These are phyloP conservation scores for Apantesis nais DNA, from an alignment of 2,888 invertebrate species.

Conservation along the genomic window DNA sequence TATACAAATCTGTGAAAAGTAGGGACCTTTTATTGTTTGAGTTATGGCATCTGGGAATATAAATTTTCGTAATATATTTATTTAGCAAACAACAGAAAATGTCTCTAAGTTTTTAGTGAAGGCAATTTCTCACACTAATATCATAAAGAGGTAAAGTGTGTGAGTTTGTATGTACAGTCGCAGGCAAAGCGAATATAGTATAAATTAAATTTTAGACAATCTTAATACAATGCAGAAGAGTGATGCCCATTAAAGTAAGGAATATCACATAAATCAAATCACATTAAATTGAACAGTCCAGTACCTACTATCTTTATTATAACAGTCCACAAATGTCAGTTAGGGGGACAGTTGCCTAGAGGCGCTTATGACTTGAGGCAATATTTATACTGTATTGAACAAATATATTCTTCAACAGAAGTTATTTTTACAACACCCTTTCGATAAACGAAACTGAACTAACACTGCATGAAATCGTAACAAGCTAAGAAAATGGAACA, in stretches of 20 bases:
- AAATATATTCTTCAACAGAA: conserved; percentile 55
- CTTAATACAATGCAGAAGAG: not conserved
- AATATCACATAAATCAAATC: not conserved
- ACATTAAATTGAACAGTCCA: not conserved
- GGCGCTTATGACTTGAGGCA: conserved; percentile 56
- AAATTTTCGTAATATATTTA: not conserved
- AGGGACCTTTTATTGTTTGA: not conserved
- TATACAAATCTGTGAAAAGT: not conserved
- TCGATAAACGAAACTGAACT: conserved; percentile 44
- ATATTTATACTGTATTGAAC: conserved; percentile 62
- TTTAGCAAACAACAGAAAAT: not conserved
- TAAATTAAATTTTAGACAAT: not conserved
- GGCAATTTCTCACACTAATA: too few relatives aligned
- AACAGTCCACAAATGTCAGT: conserved; percentile 26
- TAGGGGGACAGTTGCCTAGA: conserved; percentile 43
- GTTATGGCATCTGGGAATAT: not conserved
- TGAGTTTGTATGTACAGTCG: too few relatives aligned
- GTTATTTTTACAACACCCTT: conserved; percentile 50
- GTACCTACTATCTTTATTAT: not conserved
- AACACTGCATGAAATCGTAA: conserved; percentile 37
- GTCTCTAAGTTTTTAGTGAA: too few relatives aligned
- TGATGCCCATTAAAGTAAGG: not conserved
- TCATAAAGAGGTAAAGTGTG: too few relatives aligned
- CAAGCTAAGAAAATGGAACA: conserved; percentile 20
- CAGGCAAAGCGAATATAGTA: too few relatives aligned